These are phyloP conservation scores for Zosterops pallidus DNA, from an alignment of 2,113 vertebrate species.

Conservation along the genomic window DNA sequence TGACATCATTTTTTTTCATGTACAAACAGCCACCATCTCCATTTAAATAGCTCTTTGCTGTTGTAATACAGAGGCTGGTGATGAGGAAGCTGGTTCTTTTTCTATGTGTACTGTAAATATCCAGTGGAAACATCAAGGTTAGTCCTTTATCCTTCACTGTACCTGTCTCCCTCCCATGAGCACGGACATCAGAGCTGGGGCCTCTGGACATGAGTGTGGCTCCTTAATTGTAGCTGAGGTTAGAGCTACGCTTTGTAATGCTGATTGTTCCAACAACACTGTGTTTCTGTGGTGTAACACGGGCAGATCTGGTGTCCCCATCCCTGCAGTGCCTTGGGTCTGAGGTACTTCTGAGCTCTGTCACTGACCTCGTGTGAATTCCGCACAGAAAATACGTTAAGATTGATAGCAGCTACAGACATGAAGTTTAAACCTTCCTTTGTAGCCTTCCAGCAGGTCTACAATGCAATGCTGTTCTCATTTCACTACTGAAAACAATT, in stretches of 20 bases:
- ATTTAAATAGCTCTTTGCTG: neutral
- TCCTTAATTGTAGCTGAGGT: fast-evolving
- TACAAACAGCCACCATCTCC: neutral
- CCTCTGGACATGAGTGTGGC: neutral
- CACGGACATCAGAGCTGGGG: neutral
- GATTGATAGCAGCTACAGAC: neutral
- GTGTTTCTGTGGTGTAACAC: neutral
- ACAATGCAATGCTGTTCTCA: neutral
- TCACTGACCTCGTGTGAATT: neutral
- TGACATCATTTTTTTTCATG: neutral
- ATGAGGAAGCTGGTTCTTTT: neutral
- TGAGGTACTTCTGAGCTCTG: neutral
- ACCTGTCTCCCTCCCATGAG: neutral
- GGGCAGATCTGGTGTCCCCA: neutral
- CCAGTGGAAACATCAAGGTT: neutral
- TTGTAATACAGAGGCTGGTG: neutral
- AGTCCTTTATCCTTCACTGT: neutral
- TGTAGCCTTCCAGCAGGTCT: neutral
- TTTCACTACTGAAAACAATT: neutral
- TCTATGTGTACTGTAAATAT: neutral
- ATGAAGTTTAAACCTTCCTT: neutral
- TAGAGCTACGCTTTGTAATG: fast-evolving
- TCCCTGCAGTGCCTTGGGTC: neutral
- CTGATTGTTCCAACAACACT: neutral
- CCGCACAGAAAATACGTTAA: neutral